Evolutionary conservation across 2,797 vertebrate species (phyloP).

Genomic region (Myotis daubentonii): DNA sequence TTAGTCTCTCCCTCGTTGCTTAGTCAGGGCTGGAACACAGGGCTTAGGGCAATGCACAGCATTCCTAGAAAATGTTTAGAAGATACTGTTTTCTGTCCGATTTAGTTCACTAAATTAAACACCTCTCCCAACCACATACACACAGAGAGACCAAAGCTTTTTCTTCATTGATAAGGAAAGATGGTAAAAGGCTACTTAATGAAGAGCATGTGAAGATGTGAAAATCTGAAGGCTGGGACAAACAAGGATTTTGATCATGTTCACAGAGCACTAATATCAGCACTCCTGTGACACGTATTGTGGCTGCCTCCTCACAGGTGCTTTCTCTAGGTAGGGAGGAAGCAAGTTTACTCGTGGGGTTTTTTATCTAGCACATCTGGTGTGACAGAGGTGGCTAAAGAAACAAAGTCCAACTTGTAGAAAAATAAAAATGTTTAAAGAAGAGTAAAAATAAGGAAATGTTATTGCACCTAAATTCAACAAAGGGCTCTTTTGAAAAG

Average conservation of each 20-base stretch:
- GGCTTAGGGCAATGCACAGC: not conserved
- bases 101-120: conserved; percentile 27
- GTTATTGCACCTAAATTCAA: not conserved
- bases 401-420: conserved; percentile 56
- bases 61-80: conserved; percentile 27
- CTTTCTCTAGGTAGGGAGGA: not conserved
- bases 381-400: not conserved
- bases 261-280: not conserved
- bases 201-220: not conserved
- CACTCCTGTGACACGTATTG: not conserved
- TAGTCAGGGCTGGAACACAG: not conserved
- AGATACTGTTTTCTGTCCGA: not conserved
- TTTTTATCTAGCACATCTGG: conserved; percentile 28
- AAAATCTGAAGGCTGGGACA: conserved; percentile 21
- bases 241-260: not conserved
- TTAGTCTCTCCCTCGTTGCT: not conserved
- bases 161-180: not conserved
- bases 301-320: not conserved
- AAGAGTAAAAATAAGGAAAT: conserved; percentile 29
- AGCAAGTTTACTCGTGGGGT: not conserved
- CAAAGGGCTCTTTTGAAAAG: not conserved
- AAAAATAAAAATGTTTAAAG: conserved; percentile 28
- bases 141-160: not conserved
- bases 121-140: not conserved
- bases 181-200: conserved; percentile 26